Evolutionary conservation across 2,888 invertebrate genomes (phyloP), one percentile per base, ranked within the genome.

Genomic region (Augochlorella aurata): DNA sequence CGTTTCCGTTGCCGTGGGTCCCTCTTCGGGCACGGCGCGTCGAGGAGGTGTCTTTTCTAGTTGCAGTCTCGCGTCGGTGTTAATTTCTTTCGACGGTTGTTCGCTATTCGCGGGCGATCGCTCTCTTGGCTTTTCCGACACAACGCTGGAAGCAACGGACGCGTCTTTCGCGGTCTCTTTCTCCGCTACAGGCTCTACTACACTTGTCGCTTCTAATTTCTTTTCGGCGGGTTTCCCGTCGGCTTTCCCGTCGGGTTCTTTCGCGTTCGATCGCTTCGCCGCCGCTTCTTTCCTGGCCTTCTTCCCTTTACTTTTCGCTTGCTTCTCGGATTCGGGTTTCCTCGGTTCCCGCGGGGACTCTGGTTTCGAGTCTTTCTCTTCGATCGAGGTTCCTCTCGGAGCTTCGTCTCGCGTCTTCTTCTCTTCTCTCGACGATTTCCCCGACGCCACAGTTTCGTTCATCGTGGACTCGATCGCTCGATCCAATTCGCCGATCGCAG

Each of bases 291-390:
- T 81, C 49, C 83, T 50, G 8, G 67, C 69, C 21, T 73, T 81
- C 47, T 81, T 82, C 79, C 74, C 68, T 73, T 83, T 81, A 7
- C 52, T 47, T 66, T 79, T 85, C 69, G 18, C 12, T 8, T 63
- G 74, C 47, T 84, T 84, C 71, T 83, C 81, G 16, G 50, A 5
- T 70, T 75, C 73, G 47, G 38, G 44, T 16, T 73, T 73, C 47
- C 71, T 81, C 10, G 76, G 50, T 21, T 84, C 79, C 18, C 24
- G 61, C 16, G 29, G 16, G 2, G 29, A 16, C 8, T 65, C 77
- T 1, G 44, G 63, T 18, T 63, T 70, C n/a, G 54, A 49, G 24
- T 50, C 47, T 9, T 63, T 68, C 9, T 54, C 79, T 73, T 63
- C 63, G 10, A 4, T 9, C 0, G 2, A 12, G 45, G 63, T 45